Percentiles rank a stretch among this genome's conserved stretches.
These are phyloP conservation scores for Archips xylosteana DNA, from an alignment of 2,888 invertebrate genomes.

Conservation along the genomic window DNA sequence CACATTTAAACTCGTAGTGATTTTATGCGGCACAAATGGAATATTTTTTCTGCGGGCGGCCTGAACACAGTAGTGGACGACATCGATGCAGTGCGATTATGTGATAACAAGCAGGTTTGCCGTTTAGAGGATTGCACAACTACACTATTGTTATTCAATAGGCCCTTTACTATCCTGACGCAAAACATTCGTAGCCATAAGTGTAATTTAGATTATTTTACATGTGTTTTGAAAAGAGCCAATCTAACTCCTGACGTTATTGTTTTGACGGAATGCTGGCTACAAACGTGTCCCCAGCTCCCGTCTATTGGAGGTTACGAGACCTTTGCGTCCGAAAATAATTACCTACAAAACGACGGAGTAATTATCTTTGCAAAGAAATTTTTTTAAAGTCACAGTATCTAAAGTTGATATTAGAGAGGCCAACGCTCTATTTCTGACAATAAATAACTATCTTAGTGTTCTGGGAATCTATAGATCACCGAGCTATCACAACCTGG, in stretches of 20 bases:
- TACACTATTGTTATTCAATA: background rate
- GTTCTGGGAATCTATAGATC: background rate
- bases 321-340: constrained; percentile 5
- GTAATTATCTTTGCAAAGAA: constrained; percentile 6
- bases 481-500: background rate
- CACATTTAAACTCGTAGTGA: no score
- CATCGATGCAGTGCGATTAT: background rate
- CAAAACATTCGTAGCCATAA: constrained; percentile 15
- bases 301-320: background rate
- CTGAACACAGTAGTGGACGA: no score
- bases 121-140: background rate
- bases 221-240: constrained; percentile 8
- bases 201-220: constrained; percentile 6
- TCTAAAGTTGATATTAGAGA: background rate
- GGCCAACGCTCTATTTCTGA: background rate
- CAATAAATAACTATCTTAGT: background rate
- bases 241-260: background rate
- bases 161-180: background rate
- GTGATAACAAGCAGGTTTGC: background rate
- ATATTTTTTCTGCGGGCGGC: no score
- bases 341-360: background rate
- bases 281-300: background rate
- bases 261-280: constrained; percentile 13
- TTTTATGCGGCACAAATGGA: no score
- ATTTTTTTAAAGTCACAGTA: background rate